Evolutionary conservation across 2,888 invertebrate genomes (phyloP).

Genomic region (Pantelozetes paolii): DNA sequence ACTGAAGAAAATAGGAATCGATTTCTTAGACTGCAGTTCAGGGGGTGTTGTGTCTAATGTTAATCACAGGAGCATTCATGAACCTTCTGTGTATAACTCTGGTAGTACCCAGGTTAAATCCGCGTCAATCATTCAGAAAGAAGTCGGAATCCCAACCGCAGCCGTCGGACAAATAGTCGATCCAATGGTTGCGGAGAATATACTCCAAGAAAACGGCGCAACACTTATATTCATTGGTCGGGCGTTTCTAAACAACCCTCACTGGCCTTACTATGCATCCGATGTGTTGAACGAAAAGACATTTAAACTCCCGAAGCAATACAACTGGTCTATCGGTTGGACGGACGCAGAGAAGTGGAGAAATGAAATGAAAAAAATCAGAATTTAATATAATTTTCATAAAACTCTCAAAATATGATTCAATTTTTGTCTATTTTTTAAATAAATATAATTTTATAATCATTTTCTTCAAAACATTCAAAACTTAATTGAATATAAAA

Average conservation of each 20-base stretch:
- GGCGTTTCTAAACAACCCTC: conserved; percentile 31
- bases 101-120: neutral
- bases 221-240: conserved; percentile 28
- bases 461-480: no score
- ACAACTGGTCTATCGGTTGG: conserved; percentile 34
- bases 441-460: no score
- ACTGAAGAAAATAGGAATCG: conserved; percentile 12
- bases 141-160: conserved; percentile 17
- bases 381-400: no score
- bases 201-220: conserved; percentile 10
- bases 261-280: conserved; percentile 26
- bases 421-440: no score
- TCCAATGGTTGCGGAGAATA: neutral
- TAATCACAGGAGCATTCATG: neutral
- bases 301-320: conserved; percentile 30
- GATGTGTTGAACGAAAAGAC: neutral
- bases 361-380: neutral
- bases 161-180: conserved; percentile 32
- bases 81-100: no score
- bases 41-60: neutral
- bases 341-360: conserved; percentile 14
- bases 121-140: neutral
- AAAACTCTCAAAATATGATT: no score
- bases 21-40: conserved; percentile 19
- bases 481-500: no score